These are phyloP conservation scores for Myiotriccus ornatus DNA, from an alignment of 2,797 vertebrate genomes.

Conservation along the genomic window DNA sequence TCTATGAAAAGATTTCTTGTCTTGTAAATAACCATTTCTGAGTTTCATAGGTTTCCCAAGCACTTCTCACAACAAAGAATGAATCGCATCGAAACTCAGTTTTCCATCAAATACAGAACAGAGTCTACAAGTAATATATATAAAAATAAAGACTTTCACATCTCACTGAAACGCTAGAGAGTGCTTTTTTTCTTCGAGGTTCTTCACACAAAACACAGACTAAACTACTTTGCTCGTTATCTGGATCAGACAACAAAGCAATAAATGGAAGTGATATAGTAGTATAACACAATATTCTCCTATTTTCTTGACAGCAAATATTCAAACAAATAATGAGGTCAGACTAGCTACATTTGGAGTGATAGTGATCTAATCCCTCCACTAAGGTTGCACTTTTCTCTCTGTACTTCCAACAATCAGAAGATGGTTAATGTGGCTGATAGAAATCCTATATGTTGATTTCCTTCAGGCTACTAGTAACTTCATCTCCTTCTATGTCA, in stretches of 20 bases:
- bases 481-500: background rate
- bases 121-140: background rate
- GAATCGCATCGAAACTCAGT: background rate
- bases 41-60: background rate
- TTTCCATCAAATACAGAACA: background rate
- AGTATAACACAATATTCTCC: background rate
- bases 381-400: background rate
- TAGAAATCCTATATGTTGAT: background rate
- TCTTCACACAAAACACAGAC: background rate
- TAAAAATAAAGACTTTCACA: background rate
- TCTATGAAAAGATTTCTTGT: background rate
- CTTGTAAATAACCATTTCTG: background rate
- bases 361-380: background rate
- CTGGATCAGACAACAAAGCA: background rate
- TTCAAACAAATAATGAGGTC: background rate
- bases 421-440: background rate
- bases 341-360: background rate
- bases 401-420: background rate
- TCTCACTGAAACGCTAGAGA: background rate
- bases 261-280: background rate
- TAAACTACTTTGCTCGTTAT: background rate
- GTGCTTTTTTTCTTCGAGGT: background rate
- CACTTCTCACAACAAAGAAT: background rate
- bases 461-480: conserved; percentile 19
- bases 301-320: background rate